Conservation (phyloP, 2,113 vertebrate genomes). For the Sander vitreus region DNA sequence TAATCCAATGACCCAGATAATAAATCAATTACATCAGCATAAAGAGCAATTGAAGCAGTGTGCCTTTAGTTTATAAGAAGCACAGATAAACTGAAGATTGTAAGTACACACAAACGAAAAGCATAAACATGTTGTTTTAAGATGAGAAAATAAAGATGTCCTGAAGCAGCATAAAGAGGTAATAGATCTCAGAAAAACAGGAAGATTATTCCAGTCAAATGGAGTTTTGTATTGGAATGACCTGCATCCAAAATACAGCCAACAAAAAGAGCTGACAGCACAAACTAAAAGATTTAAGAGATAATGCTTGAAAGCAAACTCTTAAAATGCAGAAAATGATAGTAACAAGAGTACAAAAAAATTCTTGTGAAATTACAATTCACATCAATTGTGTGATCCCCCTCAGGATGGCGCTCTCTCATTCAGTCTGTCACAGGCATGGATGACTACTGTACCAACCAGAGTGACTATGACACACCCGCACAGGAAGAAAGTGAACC, state of each 20-base stretch:
- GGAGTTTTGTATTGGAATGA: no score
- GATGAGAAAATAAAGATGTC: no score
- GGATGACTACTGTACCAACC: conserved; percentile 40
- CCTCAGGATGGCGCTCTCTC: conserved; percentile 53
- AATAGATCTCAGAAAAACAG: no score
- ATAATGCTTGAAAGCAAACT: neutral
- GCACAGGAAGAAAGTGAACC: conserved; percentile 44
- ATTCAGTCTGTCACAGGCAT: conserved; percentile 38
- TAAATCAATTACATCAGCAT: neutral
- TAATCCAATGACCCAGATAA: neutral
- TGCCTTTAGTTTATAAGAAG: neutral
- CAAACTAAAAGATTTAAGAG: neutral
- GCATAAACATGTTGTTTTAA: no score
- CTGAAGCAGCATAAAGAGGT: no score
- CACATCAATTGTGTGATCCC: neutral
- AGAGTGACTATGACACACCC: conserved; percentile 55
- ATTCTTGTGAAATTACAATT: neutral
- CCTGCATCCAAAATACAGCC: neutral
- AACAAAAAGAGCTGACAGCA: neutral
- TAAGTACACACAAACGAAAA: no score
- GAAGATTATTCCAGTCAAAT: no score
- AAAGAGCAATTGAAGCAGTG: neutral
- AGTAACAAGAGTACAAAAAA: neutral
- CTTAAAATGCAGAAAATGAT: neutral
- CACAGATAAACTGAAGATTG: no score